These are phyloP conservation scores for Noctua fimbriata DNA, from an alignment of 2,888 invertebrate genomes.

Conservation along the genomic window DNA sequence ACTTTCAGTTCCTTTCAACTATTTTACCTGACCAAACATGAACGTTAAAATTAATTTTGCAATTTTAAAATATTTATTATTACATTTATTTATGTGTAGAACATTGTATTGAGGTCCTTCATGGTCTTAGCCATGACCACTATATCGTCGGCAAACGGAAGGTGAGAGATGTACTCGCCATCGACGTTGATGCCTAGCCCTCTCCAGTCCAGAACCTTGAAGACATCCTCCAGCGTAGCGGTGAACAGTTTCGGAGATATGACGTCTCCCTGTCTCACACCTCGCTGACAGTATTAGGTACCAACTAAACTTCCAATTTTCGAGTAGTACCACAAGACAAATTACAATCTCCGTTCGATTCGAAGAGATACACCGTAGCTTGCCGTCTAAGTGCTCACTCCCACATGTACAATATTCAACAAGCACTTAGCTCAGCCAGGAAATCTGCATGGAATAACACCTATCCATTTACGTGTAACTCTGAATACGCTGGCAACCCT, in stretches of 20 bases:
- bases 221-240: too few relatives aligned
- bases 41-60: background rate
- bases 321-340: background rate
- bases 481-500: background rate
- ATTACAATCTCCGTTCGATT: slow-evolving; percentile 13
- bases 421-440: slow-evolving; percentile 31
- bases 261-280: too few relatives aligned
- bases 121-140: too few relatives aligned
- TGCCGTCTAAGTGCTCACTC: slow-evolving; percentile 23
- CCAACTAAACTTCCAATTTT: background rate
- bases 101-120: too few relatives aligned
- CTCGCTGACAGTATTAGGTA: background rate
- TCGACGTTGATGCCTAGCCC: too few relatives aligned
- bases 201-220: too few relatives aligned
- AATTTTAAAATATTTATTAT: background rate
- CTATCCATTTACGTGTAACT: slow-evolving; percentile 11
- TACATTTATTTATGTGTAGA: too few relatives aligned
- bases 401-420: slow-evolving; percentile 40
- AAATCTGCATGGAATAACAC: slow-evolving; percentile 29
- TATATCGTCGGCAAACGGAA: too few relatives aligned
- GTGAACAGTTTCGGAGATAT: too few relatives aligned
- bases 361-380: background rate
- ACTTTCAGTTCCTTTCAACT: background rate
- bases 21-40: too few relatives aligned
- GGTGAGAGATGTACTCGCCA: too few relatives aligned